Percentiles rank a stretch among this genome's conserved stretches.
phyloP scores from a whole-genome alignment of 2,888 invertebrate genomes.

The Protophormia terraenovae region DNA sequence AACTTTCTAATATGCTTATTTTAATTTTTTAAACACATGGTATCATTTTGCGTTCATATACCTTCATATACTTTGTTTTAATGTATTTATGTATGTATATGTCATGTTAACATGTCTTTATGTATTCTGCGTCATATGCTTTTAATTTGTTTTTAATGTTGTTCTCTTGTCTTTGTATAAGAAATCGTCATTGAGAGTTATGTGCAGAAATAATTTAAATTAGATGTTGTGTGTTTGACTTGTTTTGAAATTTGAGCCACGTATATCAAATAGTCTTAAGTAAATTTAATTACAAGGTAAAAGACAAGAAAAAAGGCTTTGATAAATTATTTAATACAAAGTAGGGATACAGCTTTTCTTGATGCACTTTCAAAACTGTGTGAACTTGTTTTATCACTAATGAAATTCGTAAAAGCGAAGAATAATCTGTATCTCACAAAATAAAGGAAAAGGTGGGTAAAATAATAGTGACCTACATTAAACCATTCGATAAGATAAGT shows the following conservation, averaged over 20 bases:
- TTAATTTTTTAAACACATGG: no score
- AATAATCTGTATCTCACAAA: no score
- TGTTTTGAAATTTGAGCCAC: neutral
- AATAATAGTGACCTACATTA: no score
- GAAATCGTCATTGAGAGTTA: neutral
- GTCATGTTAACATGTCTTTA: neutral
- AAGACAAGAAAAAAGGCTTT: neutral
- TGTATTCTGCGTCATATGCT: neutral
- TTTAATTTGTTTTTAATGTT: neutral
- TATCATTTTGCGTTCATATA: no score
- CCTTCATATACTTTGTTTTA: neutral
- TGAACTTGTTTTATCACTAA: no score
- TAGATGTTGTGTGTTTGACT: neutral
- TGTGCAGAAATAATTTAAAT: neutral
- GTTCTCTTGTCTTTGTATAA: neutral
- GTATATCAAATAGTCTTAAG: neutral
- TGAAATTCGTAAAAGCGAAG: no score
- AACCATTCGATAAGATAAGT: no score
- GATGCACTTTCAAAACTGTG: no score
- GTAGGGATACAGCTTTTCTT: no score
- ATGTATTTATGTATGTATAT: neutral
- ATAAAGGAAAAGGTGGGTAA: no score
- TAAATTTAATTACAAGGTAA: neutral
- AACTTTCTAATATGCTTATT: no score
- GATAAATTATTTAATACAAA: no score